A percentile compares a stretch with the other conserved stretches of the same genome.
Evolutionary conservation across 2,888 invertebrate species (phyloP).

Genomic region (Bedellia somnulentella): DNA sequence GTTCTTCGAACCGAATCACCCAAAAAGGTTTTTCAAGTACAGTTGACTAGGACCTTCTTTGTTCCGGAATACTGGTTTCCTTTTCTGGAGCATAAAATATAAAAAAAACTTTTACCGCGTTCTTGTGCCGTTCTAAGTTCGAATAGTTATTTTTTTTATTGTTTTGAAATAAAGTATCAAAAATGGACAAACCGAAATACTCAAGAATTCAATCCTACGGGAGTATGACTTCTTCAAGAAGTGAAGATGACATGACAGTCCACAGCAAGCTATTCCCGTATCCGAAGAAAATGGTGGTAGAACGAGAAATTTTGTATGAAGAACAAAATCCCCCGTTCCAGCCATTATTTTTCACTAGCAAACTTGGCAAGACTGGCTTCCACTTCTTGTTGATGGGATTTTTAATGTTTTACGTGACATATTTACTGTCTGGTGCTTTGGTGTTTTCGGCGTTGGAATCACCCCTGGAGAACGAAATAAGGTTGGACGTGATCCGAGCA

Average conservation of each 20-base stretch:
- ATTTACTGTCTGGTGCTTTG: slow-evolving; percentile 66
- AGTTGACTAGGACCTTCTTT: slow-evolving; percentile 34
- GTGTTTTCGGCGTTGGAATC: slow-evolving; percentile 70
- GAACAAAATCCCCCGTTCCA: slow-evolving; percentile 46
- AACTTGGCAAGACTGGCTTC: slow-evolving; percentile 54
- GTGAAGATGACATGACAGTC: slow-evolving; percentile 49
- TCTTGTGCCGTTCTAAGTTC: background rate
- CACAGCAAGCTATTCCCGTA: slow-evolving; percentile 46
- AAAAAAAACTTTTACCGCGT: slow-evolving; percentile 18
- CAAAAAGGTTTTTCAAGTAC: slow-evolving; percentile 53
- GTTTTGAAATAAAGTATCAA: background rate
- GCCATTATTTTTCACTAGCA: slow-evolving; percentile 36
- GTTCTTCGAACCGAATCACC: slow-evolving; percentile 47
- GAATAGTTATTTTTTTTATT: background rate
- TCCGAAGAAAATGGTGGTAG: slow-evolving; percentile 41
- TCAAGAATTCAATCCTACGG: slow-evolving; percentile 44
- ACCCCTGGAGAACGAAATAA: slow-evolving; percentile 61
- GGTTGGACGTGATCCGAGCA: slow-evolving; percentile 46
- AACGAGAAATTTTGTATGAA: slow-evolving; percentile 42
- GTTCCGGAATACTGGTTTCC: slow-evolving; percentile 29
- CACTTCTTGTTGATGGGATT: slow-evolving; percentile 56
- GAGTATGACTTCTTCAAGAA: slow-evolving; percentile 36
- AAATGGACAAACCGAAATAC: slow-evolving; percentile 32
- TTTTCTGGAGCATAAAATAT: too few relatives aligned
- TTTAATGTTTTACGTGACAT: slow-evolving; percentile 61